phyloP scores from a whole-genome alignment of 2,113 vertebrate genomes.

The Pterophyllum scalare region DNA sequence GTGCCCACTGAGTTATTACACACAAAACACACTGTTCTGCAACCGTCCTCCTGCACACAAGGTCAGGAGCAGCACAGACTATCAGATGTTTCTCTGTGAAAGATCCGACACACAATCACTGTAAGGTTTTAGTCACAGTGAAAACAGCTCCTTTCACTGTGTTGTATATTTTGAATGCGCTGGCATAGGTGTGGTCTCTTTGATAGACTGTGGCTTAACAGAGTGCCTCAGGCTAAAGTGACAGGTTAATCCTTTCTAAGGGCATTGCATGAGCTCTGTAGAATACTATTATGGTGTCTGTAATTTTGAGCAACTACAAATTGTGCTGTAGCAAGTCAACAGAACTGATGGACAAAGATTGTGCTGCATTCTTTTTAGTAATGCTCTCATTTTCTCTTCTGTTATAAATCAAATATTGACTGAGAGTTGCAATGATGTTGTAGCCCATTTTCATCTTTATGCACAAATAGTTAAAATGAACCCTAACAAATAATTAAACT shows the following conservation, averaged over 20 bases:
- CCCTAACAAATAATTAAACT: background rate
- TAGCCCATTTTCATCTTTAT: background rate
- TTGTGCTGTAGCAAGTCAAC: background rate
- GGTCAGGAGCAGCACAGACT: constrained; percentile 3
- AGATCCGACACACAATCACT: background rate
- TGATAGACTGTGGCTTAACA: background rate
- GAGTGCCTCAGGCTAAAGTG: background rate
- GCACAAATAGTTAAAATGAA: background rate
- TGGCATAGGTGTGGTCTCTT: too few species aligned
- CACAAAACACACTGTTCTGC: background rate
- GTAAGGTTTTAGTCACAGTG: background rate
- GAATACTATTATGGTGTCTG: background rate
- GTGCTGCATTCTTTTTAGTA: too few species aligned
- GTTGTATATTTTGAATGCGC: background rate
- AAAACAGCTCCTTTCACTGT: background rate
- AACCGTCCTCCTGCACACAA: background rate
- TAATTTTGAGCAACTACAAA: background rate
- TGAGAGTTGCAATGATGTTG: background rate
- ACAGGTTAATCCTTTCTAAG: background rate
- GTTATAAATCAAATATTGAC: too few species aligned
- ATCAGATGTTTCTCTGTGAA: background rate
- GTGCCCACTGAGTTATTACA: background rate
- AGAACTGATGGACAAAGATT: too few species aligned
- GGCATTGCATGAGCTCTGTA: background rate
- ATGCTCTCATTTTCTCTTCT: too few species aligned